Evolutionary conservation across 2,888 invertebrate species (phyloP).

Genomic region (Pocota personata): DNA sequence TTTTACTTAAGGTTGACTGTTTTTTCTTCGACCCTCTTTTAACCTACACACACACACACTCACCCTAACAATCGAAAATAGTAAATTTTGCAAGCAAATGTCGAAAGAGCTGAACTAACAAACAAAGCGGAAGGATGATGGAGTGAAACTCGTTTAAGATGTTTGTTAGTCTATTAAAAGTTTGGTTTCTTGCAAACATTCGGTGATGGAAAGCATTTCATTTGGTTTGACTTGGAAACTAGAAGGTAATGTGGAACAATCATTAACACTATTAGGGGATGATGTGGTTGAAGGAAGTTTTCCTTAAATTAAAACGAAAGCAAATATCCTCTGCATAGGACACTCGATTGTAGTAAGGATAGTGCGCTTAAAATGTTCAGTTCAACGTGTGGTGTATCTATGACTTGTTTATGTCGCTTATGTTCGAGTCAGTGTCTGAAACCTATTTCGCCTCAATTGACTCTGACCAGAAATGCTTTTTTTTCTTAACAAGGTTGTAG

Average conservation of each 20-base stretch:
- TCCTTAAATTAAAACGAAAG: background rate
- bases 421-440: too few relatives aligned
- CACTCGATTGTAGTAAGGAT: background rate
- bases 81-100: background rate
- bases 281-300: background rate
- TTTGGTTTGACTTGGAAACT: slow-evolving; percentile 5
- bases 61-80: background rate
- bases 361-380: background rate
- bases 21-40: background rate
- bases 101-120: background rate
- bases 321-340: background rate
- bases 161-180: slow-evolving; percentile 13
- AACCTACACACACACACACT: background rate
- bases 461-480: too few relatives aligned
- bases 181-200: slow-evolving; percentile 3
- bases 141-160: slow-evolving; percentile 7
- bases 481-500: too few relatives aligned
- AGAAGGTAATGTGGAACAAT: background rate
- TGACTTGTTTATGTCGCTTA: too few relatives aligned
- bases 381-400: too few relatives aligned
- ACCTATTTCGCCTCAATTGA: too few relatives aligned
- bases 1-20: slow-evolving; percentile 12
- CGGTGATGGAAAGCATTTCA: background rate
- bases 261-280: background rate
- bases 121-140: background rate